Percentiles rank a stretch among this genome's conserved stretches.
These are phyloP conservation scores for Boulengeromyrus knoepffleri DNA, from an alignment of 2,113 vertebrate species.

Conservation along the genomic window DNA sequence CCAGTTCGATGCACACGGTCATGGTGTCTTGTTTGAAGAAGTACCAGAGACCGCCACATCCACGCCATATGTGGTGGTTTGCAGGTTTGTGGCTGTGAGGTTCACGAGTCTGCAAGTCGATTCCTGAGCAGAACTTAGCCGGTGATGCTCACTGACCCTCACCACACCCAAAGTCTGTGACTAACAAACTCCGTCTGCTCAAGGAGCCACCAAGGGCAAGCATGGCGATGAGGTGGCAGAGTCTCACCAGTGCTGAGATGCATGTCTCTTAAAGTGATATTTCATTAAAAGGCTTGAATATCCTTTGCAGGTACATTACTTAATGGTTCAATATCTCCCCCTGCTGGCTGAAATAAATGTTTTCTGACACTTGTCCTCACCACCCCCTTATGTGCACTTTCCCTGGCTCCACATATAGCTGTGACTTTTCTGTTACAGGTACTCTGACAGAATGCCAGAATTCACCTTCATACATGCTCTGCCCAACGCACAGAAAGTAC, in stretches of 20 bases:
- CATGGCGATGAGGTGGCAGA: slow-evolving; percentile 10
- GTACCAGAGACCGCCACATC: background rate
- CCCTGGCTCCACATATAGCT: background rate
- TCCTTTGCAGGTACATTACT: background rate
- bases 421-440: background rate
- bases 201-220: slow-evolving; percentile 21
- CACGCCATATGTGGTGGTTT: background rate
- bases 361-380: background rate
- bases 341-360: slow-evolving; percentile 33
- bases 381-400: background rate
- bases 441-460: background rate
- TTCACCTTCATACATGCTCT: background rate
- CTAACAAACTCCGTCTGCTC: slow-evolving; percentile 27
- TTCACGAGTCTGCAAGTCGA: slow-evolving; percentile 12
- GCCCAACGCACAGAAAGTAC: background rate
- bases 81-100: background rate
- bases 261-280: slow-evolving; percentile 16
- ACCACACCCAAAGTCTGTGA: background rate
- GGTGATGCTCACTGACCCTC: background rate
- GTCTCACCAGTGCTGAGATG: background rate
- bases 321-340: slow-evolving; percentile 52
- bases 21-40: background rate
- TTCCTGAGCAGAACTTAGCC: background rate
- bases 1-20: background rate
- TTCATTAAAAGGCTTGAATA: background rate